Percentiles rank a stretch among this genome's conserved stretches.
Evolutionary conservation across 2,797 vertebrate species (phyloP).

Genomic region (Antrozous pallidus): DNA sequence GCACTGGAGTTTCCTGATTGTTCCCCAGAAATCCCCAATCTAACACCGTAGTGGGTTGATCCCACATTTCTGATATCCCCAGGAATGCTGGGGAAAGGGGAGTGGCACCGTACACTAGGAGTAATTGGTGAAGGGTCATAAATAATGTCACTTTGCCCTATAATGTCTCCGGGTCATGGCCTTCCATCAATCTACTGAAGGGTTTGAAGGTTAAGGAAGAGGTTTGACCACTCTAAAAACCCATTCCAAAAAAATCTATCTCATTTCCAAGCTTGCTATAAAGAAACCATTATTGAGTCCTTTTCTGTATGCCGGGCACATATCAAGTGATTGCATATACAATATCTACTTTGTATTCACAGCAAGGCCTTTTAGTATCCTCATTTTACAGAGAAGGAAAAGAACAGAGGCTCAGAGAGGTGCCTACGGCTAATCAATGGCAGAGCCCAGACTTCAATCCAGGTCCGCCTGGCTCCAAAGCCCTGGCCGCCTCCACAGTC

Average conservation of each 20-base stretch:
- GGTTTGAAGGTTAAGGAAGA: not conserved
- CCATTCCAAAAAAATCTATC: not conserved
- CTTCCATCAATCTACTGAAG: not conserved
- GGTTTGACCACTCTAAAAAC: not conserved
- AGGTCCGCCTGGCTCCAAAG: not conserved
- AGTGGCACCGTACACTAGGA: fast-evolving
- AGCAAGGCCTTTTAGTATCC: not conserved
- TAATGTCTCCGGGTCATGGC: not conserved
- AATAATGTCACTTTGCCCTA: not conserved
- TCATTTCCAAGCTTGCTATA: not conserved
- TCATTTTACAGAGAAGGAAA: not conserved
- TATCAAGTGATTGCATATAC: not conserved
- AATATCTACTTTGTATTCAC: not conserved
- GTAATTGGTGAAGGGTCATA: not conserved
- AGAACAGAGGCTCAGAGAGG: not conserved
- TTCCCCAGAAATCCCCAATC: not conserved
- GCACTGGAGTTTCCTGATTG: not conserved
- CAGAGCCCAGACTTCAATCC: not conserved
- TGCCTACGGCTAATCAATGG: not conserved
- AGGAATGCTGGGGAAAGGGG: not conserved
- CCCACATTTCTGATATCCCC: not conserved
- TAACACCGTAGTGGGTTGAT: not conserved
- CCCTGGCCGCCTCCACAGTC: not conserved
- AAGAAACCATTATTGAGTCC: not conserved
- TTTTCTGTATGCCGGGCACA: not conserved